These are phyloP conservation scores for Heliconius himera DNA, from an alignment of 1,140 invertebrate genomes.

Conservation along the genomic window DNA sequence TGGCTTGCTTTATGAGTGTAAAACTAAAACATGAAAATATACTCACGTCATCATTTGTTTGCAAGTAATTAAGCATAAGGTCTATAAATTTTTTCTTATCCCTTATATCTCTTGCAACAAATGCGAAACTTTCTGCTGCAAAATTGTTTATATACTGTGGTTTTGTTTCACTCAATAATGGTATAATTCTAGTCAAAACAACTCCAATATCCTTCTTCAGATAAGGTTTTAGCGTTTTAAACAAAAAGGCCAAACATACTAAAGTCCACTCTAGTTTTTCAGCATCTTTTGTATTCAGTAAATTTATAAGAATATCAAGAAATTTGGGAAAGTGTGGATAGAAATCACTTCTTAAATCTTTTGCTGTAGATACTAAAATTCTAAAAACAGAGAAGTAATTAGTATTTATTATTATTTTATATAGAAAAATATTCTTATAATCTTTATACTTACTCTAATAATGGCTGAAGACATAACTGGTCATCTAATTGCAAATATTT, in stretches of 20 bases:
- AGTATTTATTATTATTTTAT: background rate
- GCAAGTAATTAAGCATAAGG: slow-evolving; percentile 86
- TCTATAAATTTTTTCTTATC: slow-evolving; percentile 89
- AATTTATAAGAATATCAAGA: slow-evolving; percentile 85
- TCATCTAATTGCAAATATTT: slow-evolving; percentile 88
- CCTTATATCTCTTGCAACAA: slow-evolving; percentile 93
- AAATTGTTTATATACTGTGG: slow-evolving; percentile 94
- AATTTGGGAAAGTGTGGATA: slow-evolving; percentile 90
- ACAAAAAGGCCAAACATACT: slow-evolving; percentile 92
- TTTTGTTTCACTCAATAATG: slow-evolving; percentile 86
- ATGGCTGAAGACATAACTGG: slow-evolving; percentile 87
- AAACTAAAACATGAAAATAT: background rate
- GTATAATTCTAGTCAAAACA: slow-evolving; percentile 88
- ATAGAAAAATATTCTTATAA: background rate
- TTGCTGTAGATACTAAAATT: slow-evolving; percentile 90
- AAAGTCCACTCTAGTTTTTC: slow-evolving; percentile 93
- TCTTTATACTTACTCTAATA: slow-evolving; percentile 88
- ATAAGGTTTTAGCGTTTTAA: slow-evolving; percentile 92
- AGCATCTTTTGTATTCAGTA: slow-evolving; percentile 89
- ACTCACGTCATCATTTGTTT: slow-evolving; percentile 86
- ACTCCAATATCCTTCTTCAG: slow-evolving; percentile 90
- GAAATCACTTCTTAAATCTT: slow-evolving; percentile 93
- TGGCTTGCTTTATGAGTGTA: no score
- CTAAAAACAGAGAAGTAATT: slow-evolving; percentile 71
- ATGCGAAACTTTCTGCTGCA: slow-evolving; percentile 97